Percentiles rank a stretch among this genome's conserved stretches.
phyloP scores from a whole-genome alignment of 1,140 invertebrate genomes.

The Leguminivora glycinivorella region DNA sequence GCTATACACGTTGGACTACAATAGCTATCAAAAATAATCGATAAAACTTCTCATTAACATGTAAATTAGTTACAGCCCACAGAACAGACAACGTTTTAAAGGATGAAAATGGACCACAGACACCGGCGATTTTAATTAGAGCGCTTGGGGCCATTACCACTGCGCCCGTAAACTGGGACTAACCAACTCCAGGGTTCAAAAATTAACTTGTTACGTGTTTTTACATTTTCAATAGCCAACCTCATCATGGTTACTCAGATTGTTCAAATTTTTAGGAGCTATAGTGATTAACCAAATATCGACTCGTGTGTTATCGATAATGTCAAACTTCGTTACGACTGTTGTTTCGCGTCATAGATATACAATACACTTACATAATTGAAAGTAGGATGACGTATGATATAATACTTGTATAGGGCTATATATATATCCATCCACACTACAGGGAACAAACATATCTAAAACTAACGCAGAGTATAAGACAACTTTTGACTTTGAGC shows the following conservation, averaged over 20 bases:
- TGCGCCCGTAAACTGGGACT: slow-evolving; percentile 51
- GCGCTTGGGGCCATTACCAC: slow-evolving; percentile 56
- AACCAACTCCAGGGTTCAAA: slow-evolving; percentile 47
- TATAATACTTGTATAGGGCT: too few relatives aligned
- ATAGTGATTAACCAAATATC: too few relatives aligned
- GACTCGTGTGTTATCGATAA: too few relatives aligned
- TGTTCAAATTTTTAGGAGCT: too few relatives aligned
- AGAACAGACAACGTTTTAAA: slow-evolving; percentile 72
- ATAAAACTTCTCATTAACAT: slow-evolving; percentile 70
- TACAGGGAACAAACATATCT: too few relatives aligned
- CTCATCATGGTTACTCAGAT: background rate
- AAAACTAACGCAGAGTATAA: too few relatives aligned
- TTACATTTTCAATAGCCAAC: slow-evolving; percentile 30
- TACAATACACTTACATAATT: too few relatives aligned
- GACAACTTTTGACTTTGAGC: too few relatives aligned
- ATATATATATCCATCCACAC: too few relatives aligned
- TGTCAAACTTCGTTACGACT: too few relatives aligned
- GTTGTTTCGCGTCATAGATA: too few relatives aligned
- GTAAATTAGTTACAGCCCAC: slow-evolving; percentile 72
- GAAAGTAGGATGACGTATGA: too few relatives aligned
- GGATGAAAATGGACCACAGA: slow-evolving; percentile 71
- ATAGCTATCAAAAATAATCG: slow-evolving; percentile 38
- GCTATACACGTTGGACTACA: slow-evolving; percentile 31
- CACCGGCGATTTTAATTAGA: slow-evolving; percentile 75
- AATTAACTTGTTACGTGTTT: slow-evolving; percentile 60